Conservation (phyloP, 2,888 invertebrate species). For the Apotomis betuletana region DNA sequence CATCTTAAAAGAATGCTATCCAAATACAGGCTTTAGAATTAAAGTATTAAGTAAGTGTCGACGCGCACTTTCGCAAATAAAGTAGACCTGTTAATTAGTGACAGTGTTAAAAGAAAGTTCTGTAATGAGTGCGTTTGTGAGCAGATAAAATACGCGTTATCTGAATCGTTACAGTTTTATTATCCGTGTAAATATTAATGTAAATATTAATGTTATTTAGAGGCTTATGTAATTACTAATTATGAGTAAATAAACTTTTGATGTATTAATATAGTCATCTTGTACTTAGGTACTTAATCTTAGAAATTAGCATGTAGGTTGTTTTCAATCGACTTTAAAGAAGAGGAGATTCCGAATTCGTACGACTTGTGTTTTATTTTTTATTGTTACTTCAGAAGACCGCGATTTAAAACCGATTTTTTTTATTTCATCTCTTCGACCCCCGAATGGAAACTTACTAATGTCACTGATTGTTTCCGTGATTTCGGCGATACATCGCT, state of each 20-base stretch:
- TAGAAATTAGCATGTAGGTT: too few species aligned
- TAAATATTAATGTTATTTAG: constrained; percentile 18
- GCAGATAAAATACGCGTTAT: constrained; percentile 15
- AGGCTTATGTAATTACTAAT: constrained; percentile 1
- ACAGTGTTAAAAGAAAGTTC: constrained; percentile 33
- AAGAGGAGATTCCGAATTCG: too few species aligned
- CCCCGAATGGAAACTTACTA: too few species aligned
- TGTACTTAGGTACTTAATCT: not conserved
- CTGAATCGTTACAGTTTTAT: constrained; percentile 22
- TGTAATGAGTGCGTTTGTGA: constrained; percentile 2
- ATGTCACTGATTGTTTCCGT: too few species aligned
- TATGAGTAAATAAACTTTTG: not conserved
- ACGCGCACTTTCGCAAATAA: not conserved
- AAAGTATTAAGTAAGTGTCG: not conserved
- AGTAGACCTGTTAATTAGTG: constrained; percentile 23
- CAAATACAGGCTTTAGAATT: not conserved
- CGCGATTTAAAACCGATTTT: too few species aligned
- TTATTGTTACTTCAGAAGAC: too few species aligned
- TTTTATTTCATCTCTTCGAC: too few species aligned
- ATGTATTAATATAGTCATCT: not conserved
- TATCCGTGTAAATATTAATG: constrained; percentile 23
- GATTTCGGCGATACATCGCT: too few species aligned
- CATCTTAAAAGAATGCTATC: not conserved
- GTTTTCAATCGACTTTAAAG: too few species aligned
- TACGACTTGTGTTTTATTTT: too few species aligned